phyloP scores from a whole-genome alignment of 1,140 invertebrate species.

The Muscidifurax raptorellus region DNA sequence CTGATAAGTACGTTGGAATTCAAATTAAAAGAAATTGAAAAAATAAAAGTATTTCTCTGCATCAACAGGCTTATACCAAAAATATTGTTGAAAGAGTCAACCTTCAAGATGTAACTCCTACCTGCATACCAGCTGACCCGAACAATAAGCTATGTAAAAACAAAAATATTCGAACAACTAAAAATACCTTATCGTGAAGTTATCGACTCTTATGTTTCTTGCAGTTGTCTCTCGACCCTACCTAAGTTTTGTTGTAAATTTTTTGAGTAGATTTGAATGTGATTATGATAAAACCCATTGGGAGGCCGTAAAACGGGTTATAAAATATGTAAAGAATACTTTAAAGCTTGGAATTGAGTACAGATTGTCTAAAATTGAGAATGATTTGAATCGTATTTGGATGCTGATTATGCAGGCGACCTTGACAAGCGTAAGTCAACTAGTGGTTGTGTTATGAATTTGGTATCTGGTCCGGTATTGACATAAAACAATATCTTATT shows the following conservation, averaged over 20 bases:
- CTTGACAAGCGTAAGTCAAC: no score
- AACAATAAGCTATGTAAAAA: neutral
- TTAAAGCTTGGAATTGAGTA: no score
- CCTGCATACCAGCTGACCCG: neutral
- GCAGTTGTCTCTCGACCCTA: neutral
- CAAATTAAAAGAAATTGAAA: neutral
- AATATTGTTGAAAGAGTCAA: neutral
- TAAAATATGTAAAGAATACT: no score
- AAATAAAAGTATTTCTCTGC: neutral
- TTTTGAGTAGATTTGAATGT: neutral
- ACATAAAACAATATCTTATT: no score
- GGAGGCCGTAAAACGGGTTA: neutral
- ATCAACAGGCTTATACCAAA: neutral
- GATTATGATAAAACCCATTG: neutral
- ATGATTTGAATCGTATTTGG: no score
- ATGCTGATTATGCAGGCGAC: no score
- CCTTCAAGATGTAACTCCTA: neutral
- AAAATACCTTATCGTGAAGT: neutral
- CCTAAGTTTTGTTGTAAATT: neutral
- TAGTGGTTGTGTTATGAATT: no score
- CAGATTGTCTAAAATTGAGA: no score
- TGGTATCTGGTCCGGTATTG: no score
- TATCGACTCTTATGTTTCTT: constrained; percentile 5
- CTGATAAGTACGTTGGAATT: neutral
- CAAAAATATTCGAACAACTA: neutral